Evolutionary conservation across 2,113 vertebrate species (phyloP), one percentile per base, ranked within the genome.

Genomic region (Ia io): DNA sequence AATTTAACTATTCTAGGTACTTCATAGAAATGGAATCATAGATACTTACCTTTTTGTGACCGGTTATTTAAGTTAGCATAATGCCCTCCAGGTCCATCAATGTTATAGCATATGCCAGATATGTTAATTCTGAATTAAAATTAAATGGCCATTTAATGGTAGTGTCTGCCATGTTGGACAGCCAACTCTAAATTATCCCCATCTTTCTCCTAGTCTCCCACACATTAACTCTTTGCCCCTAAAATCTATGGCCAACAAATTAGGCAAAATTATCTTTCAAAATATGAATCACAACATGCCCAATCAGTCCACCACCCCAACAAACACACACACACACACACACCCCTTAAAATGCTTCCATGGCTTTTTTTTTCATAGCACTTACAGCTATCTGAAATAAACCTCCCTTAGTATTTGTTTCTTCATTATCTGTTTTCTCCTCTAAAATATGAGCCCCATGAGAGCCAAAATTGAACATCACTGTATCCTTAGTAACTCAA

Each of bases 121-220:
- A 89, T 12, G n/a, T 28, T 92, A 42, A 91, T 28, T 96, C 35
- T 89, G 61, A 94, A 83, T 28, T 71, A 78, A 87, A 74, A 56
- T 79, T 80, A 70, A 95, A 61, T n/a, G 37, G 23, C 30, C 13
- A 91, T 8, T 65, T 53, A 69, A 42, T 32, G 53, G 61, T 76
- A 44, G 35, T 32, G 42, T 47, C 87, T 91, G 88, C 30, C 74
- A 89, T 65, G 76, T 0, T 85, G 51, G 22, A 85, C 16, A 71
- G 22, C 5, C 61, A 80, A 35, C 10, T 84, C 70, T 78, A 51
- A 90, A 63, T 78, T 47, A 94, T 47, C 12, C 18, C 53, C 11
- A 37, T 59, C 61, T 90, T 90, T 76, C 69, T 92, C n/a, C 63
- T 78, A 37, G 6, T 83, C 40, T 90, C 28, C 65, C 25, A 80